phyloP scores from a whole-genome alignment of 2,113 vertebrate species.

The Phyllostomus discolor region DNA sequence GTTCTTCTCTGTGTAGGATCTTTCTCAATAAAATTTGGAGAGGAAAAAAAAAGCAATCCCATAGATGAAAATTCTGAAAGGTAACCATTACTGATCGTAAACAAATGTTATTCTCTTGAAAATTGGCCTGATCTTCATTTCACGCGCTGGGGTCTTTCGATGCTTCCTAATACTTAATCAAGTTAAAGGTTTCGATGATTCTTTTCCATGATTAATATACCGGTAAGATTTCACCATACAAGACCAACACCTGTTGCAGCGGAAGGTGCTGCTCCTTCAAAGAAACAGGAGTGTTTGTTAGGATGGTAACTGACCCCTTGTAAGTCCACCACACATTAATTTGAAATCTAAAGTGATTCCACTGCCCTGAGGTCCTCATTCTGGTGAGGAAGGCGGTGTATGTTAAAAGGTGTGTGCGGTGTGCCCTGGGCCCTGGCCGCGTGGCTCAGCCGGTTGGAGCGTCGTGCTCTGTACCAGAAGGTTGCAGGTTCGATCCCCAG shows the following conservation, averaged over 20 bases:
- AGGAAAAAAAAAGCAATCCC: no score
- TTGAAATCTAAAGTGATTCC: background rate
- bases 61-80: background rate
- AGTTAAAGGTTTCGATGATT: background rate
- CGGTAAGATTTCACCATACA: accelerated
- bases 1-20: background rate
- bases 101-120: background rate
- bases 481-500: no score
- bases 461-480: no score
- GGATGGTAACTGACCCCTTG: accelerated
- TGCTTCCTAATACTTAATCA: no score
- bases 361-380: background rate
- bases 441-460: no score
- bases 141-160: background rate
- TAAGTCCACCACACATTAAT: background rate
- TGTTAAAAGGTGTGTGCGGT: no score
- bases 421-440: no score
- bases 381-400: no score
- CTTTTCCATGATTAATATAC: background rate
- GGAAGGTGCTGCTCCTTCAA: accelerated
- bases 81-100: background rate
- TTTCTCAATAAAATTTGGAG: background rate
- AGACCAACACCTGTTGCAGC: accelerated
- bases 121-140: accelerated
- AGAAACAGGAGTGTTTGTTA: no score